Percentiles rank a stretch among this genome's conserved stretches.
Conservation (phyloP, 2,113 vertebrate genomes). For the Gorsachius goisagi region DNA sequence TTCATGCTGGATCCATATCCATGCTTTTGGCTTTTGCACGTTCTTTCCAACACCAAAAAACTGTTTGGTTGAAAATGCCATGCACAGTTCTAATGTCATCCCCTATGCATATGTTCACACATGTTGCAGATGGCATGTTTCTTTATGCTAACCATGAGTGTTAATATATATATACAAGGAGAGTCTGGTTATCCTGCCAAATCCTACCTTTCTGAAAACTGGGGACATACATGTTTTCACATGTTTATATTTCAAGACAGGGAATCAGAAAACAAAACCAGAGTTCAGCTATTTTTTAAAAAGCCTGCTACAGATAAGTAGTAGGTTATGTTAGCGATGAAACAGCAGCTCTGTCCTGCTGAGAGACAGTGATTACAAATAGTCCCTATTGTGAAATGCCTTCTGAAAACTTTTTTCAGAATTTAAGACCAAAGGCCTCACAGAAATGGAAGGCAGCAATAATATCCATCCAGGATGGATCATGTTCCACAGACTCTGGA, state of each 20-base stretch:
- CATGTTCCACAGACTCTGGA: not conserved
- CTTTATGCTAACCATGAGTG: not conserved
- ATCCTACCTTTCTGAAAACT: not conserved
- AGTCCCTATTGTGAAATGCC: not conserved
- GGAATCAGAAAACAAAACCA: not conserved
- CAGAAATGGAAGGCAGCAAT: not conserved
- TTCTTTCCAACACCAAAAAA: not conserved
- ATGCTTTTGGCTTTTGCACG: not conserved
- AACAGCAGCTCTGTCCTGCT: slow-evolving; percentile 16
- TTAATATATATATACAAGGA: not conserved
- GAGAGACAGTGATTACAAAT: not conserved
- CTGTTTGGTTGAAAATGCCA: not conserved
- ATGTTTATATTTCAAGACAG: not conserved
- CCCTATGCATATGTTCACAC: not conserved
- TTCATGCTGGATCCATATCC: not conserved
- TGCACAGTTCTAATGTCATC: not conserved
- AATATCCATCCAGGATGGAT: not conserved
- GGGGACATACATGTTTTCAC: not conserved
- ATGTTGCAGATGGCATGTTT: not conserved
- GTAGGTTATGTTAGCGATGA: not conserved
- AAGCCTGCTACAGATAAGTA: not conserved
- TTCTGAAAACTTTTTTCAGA: not conserved
- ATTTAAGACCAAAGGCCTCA: not conserved
- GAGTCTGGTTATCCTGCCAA: not conserved
- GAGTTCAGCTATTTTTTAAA: not conserved